Evolutionary conservation across 2,797 vertebrate species (phyloP).

Genomic region (Silurus lanzhouensis): DNA sequence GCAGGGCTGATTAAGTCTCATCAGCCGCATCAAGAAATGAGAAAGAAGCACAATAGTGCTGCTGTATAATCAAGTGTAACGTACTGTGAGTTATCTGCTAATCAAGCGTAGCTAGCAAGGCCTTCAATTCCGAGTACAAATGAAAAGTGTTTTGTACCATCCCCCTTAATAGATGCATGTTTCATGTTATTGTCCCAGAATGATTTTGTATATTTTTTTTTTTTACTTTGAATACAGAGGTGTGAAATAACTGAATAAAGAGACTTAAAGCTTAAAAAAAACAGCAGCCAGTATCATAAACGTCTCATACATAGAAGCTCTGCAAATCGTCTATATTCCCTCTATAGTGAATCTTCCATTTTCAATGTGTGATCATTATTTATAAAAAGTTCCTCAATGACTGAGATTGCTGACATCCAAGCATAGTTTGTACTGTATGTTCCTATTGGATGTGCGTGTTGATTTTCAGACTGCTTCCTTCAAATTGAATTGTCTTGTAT

Average conservation of each 20-base stretch:
- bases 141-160: slow-evolving; percentile 58
- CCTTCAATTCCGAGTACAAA: slow-evolving; percentile 61
- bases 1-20: slow-evolving; percentile 70
- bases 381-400: neutral
- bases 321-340: neutral
- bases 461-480: neutral
- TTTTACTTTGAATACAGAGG: neutral
- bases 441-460: neutral
- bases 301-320: neutral
- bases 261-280: neutral
- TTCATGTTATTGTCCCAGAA: neutral
- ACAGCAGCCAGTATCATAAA: neutral
- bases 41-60: slow-evolving; percentile 67
- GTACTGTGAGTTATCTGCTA: slow-evolving; percentile 66
- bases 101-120: slow-evolving; percentile 57
- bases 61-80: slow-evolving; percentile 73
- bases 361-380: neutral
- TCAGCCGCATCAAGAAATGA: slow-evolving; percentile 69
- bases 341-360: neutral
- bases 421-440: neutral
- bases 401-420: neutral
- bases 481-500: neutral
- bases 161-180: slow-evolving; percentile 48
- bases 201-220: neutral
- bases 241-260: neutral